These are phyloP conservation scores for Psylliodes chrysocephalus DNA, from an alignment of 2,888 invertebrate genomes.

Conservation along the genomic window DNA sequence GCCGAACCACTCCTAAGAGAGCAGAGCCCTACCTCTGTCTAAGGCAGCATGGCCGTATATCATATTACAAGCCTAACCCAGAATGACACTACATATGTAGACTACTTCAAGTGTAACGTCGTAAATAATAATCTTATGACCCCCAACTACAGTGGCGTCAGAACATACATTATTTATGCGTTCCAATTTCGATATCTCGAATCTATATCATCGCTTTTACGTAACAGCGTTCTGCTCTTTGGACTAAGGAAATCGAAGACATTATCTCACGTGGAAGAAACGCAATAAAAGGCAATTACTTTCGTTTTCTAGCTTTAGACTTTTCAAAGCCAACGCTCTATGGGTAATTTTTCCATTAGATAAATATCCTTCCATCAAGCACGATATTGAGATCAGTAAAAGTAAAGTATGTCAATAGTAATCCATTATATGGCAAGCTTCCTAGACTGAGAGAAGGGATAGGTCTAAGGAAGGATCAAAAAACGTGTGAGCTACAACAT, in stretches of 20 bases:
- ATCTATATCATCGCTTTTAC: not conserved
- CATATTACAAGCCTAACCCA: conserved; percentile 55
- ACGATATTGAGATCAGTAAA: no score
- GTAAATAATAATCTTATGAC: conserved; percentile 51
- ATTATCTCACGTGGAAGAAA: no score
- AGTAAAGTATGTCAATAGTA: no score
- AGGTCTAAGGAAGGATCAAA: no score
- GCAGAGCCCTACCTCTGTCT: conserved; percentile 45
- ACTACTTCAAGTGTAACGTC: conserved; percentile 49
- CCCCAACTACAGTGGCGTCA: conserved; percentile 34
- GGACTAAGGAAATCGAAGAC: not conserved
- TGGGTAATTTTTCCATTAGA: no score
- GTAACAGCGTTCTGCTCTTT: not conserved
- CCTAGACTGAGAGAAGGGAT: no score
- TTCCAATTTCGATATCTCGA: not conserved
- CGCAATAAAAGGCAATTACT: no score
- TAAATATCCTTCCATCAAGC: no score
- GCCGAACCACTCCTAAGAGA: conserved; percentile 49
- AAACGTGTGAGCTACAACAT: no score
- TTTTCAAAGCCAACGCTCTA: no score
- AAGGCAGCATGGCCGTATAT: conserved; percentile 50
- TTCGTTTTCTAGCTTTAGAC: no score
- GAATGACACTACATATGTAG: conserved; percentile 54
- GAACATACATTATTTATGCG: conserved; percentile 12
- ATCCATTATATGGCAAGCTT: no score